These are phyloP conservation scores for Nematostella vectensis DNA, from an alignment of 92 coral and sea anemone species.

Conservation along the genomic window DNA sequence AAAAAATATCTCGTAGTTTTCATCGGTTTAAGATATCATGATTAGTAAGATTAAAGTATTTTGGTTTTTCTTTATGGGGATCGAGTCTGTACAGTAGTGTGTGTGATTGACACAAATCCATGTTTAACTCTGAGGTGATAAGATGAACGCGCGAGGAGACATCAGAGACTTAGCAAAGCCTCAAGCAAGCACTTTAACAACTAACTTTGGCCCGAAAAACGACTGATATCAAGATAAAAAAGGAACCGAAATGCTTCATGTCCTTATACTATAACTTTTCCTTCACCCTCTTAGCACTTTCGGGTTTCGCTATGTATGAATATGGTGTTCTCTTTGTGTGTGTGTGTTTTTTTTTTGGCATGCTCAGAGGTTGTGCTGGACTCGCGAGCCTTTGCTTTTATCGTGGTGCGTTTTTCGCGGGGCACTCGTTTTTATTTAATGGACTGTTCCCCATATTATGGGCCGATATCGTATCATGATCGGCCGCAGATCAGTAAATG, in stretches of 20 bases:
- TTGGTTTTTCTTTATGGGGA: conserved; percentile 22
- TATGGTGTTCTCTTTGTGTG: too few species aligned
- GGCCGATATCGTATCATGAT: not conserved
- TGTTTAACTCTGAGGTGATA: conserved; percentile 25
- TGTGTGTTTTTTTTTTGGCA: too few species aligned
- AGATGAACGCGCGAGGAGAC: conserved; percentile 27
- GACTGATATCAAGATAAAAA: too few species aligned
- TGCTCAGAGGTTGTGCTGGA: too few species aligned
- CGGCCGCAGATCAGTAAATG: conserved; percentile 2
- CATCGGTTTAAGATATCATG: conserved; percentile 30
- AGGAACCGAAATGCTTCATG: too few species aligned
- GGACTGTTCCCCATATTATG: not conserved
- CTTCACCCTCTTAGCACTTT: too few species aligned
- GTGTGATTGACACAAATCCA: conserved; percentile 29
- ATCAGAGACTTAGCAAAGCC: conserved; percentile 5
- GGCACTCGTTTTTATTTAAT: not conserved
- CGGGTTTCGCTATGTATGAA: too few species aligned
- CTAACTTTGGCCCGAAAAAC: too few species aligned
- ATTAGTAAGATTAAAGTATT: conserved; percentile 21
- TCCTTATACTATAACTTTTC: too few species aligned
- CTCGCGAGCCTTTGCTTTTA: too few species aligned
- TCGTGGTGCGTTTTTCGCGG: too few species aligned
- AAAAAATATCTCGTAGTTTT: conserved; percentile 15
- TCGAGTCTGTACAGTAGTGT: conserved; percentile 17
- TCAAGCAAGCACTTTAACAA: too few species aligned